phyloP scores from a whole-genome alignment of 2,113 vertebrate genomes.

The Cisticola juncidis region DNA sequence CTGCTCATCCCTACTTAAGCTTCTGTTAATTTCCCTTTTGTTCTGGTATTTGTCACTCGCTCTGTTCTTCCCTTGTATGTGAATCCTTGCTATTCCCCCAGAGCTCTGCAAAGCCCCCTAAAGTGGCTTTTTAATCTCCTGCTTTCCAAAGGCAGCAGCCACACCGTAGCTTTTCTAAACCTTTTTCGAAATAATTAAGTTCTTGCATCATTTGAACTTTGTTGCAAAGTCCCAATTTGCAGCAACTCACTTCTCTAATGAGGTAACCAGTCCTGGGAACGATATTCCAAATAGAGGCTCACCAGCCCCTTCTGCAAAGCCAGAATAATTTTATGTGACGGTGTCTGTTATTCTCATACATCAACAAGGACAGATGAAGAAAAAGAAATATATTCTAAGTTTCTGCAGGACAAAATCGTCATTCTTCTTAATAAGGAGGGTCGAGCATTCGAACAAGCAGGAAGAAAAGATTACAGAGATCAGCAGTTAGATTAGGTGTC shows the following conservation, averaged over 20 bases:
- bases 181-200: constrained; percentile 54
- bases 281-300: not conserved
- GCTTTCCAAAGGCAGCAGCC: constrained; percentile 14
- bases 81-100: constrained; percentile 10
- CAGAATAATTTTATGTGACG: not conserved
- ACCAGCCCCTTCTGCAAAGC: not conserved
- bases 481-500: not conserved
- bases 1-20: constrained; percentile 47
- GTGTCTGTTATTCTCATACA: not conserved
- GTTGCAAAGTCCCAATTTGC: not conserved
- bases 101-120: not conserved
- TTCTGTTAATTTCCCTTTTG: constrained; percentile 58
- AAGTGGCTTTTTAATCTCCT: constrained; percentile 35
- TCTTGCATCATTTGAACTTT: not conserved
- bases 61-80: not conserved
- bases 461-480: not conserved
- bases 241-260: not conserved
- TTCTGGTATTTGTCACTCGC: constrained; percentile 38
- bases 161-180: constrained; percentile 12
- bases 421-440: not conserved
- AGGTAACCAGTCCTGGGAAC: not conserved
- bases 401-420: not conserved
- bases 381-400: not conserved
- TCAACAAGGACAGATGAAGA: not conserved
- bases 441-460: not conserved